Evolutionary conservation across 2,797 vertebrate genomes (phyloP).

Genomic region (Pseudopleuronectes americanus): DNA sequence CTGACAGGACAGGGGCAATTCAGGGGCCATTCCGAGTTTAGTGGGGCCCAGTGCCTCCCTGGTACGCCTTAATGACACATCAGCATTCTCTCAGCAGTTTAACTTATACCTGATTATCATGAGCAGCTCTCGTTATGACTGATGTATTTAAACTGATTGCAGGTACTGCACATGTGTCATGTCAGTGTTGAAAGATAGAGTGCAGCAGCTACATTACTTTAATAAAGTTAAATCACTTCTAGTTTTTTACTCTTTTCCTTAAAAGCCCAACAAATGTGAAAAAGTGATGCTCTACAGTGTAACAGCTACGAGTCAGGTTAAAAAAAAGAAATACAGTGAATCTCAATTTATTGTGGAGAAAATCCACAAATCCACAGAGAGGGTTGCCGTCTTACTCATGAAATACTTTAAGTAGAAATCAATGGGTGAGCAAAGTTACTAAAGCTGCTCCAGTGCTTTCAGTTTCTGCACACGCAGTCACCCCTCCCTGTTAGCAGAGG

Average conservation of each 20-base stretch:
- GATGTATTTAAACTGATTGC: no score
- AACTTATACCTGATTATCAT: no score
- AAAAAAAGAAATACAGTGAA: background rate
- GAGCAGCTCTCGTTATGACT: no score
- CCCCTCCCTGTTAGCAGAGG: constrained; percentile 23
- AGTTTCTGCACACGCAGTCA: constrained; percentile 35
- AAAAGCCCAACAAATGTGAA: background rate
- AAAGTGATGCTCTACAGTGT: background rate
- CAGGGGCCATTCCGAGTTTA: no score
- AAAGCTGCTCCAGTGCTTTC: constrained; percentile 42
- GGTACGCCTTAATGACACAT: no score
- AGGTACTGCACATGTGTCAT: no score
- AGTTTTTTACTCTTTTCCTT: background rate
- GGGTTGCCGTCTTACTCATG: background rate
- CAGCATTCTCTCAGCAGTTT: no score
- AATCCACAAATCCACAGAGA: background rate
- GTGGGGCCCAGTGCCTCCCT: no score
- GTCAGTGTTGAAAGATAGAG: no score
- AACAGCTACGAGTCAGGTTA: background rate
- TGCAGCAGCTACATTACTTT: no score
- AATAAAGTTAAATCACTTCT: background rate
- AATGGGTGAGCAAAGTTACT: constrained; percentile 6
- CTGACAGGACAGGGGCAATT: no score
- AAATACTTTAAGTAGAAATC: constrained; percentile 24
- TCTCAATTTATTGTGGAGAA: background rate